A percentile compares a stretch with the other conserved stretches of the same genome.
These are phyloP conservation scores for Falco concolor DNA, from an alignment of 2,797 vertebrate genomes.

Conservation along the genomic window DNA sequence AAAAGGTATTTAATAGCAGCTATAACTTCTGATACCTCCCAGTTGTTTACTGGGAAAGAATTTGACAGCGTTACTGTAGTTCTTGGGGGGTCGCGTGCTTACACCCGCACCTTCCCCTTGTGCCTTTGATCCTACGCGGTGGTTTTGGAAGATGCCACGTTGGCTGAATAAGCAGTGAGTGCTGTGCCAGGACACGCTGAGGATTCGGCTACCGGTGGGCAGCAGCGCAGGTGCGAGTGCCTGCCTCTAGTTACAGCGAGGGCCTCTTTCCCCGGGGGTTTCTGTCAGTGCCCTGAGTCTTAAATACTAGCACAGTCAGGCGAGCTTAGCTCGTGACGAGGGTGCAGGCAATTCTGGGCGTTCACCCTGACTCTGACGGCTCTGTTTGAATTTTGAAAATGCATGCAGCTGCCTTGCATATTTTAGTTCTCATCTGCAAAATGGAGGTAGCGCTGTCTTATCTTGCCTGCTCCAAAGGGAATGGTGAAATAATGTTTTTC, in stretches of 20 bases:
- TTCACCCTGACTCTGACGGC: not conserved
- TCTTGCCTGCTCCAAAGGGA: not conserved
- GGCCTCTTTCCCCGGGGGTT: not conserved
- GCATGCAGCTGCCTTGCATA: not conserved
- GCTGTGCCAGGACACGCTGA: not conserved
- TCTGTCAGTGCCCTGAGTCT: not conserved
- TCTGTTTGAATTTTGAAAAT: not conserved
- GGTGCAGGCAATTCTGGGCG: not conserved
- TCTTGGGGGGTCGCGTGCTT: accelerated
- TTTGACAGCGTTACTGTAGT: not conserved
- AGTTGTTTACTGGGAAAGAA: not conserved
- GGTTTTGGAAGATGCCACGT: not conserved
- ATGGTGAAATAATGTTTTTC: not conserved
- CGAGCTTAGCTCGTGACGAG: not conserved
- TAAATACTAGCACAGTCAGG: not conserved
- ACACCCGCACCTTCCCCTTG: not conserved
- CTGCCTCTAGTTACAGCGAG: not conserved
- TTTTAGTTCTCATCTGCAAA: not conserved
- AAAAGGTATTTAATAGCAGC: not conserved
- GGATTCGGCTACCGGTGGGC: not conserved
- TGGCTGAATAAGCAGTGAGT: not conserved
- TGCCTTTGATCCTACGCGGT: accelerated
- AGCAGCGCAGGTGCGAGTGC: not conserved
- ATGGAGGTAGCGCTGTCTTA: not conserved
- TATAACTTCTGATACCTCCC: not conserved